Evolutionary conservation across 2,113 vertebrate species (phyloP), one percentile per base, ranked within the genome.

Genomic region (Scortum barcoo): DNA sequence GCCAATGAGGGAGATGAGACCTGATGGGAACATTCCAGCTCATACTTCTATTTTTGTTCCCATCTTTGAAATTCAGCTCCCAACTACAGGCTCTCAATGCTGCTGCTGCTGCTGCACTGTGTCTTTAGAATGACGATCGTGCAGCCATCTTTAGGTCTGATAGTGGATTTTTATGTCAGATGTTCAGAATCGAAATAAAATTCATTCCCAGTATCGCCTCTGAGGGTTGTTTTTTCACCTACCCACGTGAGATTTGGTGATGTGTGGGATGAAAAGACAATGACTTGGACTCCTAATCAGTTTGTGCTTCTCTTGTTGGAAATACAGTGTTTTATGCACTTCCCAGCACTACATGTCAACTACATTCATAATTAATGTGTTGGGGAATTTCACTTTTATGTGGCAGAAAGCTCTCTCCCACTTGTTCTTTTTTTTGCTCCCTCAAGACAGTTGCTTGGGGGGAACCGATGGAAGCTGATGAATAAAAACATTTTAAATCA

Each of bases 11-110:
- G 63, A 83, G 86, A 85, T 78, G 69, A 87, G 85, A 89, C 40
- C 60, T 83, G 81, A 89, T 85, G 66, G 80, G 30, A 89, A 62
- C 78, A 74, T 75, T 81, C 69, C 48, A 56, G 44, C 72, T 69
- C 68, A 60, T 78, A 63, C 66, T 67, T 54, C 84, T 91, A 83
- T 90, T 91, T 92, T 76, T 73, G 75, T 33, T 78, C 24, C n/a
- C 6, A 40, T 76, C 56, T 89, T 66, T 86, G 73, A 88, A 70
- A 81, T 81, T 51, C 50, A 70, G 19, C 72, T 48, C 20, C 63
- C 1, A 1, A 42, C 70, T 57, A 28, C 77, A 80, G n/a, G 8
- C 77, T 80, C 38, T 66, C 22, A 2, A 30, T 65, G 60, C 50
- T 42, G 24, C 38, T 65, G 60, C 50, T 42, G 24, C 69, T 48